phyloP scores from a whole-genome alignment of 2,797 vertebrate species.

The Pteropus rufus region DNA sequence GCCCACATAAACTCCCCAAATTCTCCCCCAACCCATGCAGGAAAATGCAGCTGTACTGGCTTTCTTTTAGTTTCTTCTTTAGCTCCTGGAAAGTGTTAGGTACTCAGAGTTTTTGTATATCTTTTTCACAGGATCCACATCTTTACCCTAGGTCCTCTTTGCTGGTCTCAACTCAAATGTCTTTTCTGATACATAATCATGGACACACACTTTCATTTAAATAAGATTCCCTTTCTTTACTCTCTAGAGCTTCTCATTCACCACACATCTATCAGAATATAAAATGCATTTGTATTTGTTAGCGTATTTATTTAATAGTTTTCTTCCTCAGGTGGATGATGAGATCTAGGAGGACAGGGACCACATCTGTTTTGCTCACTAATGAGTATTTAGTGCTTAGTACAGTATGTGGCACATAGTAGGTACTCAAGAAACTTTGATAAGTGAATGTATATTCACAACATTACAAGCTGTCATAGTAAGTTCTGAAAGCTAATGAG shows the following conservation, averaged over 20 bases:
- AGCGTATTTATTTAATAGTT: not conserved
- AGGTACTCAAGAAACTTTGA: not conserved
- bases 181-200: not conserved
- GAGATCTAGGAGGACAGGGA: not conserved
- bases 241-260: not conserved
- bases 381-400: not conserved
- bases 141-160: not conserved
- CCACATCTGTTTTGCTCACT: not conserved
- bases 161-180: not conserved
- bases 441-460: not conserved
- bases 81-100: not conserved
- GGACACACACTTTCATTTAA: not conserved
- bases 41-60: not conserved
- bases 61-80: conserved; percentile 14
- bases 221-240: not conserved
- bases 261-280: not conserved
- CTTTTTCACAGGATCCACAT: not conserved
- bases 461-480: not conserved
- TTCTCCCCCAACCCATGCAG: not conserved
- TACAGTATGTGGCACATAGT: not conserved
- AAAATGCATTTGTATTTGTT: not conserved
- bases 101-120: not conserved
- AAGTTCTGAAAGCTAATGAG: not conserved
- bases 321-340: not conserved
- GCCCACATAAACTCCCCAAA: not conserved